A percentile compares a stretch with the other conserved stretches of the same genome.
phyloP scores from a whole-genome alignment of 2,797 vertebrate species.

The Protosalanx chinensis region DNA sequence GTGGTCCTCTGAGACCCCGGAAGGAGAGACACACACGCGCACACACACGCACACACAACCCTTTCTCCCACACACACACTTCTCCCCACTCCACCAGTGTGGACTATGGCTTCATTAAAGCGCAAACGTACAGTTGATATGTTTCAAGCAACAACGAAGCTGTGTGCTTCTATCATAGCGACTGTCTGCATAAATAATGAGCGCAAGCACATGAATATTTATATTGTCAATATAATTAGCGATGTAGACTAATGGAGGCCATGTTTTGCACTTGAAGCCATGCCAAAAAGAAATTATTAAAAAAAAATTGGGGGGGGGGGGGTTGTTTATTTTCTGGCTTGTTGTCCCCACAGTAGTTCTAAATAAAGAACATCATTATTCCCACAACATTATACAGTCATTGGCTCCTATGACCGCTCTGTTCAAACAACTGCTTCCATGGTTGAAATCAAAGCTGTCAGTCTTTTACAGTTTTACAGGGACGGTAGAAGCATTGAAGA shows the following conservation, averaged over 20 bases:
- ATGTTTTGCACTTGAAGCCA: conserved; percentile 76
- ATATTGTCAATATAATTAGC: conserved; percentile 81
- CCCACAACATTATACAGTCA: conserved; percentile 56
- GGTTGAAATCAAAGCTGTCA: conserved; percentile 51
- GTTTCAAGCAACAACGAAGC: conserved; percentile 71
- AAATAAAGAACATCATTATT: conserved; percentile 75
- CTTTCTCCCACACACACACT: conserved; percentile 1
- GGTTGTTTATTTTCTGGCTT: conserved; percentile 71
- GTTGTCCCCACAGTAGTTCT: conserved; percentile 67
- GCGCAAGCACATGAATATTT: conserved; percentile 76
- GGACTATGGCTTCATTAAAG: conserved; percentile 76
- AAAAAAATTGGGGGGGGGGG: too few relatives aligned
- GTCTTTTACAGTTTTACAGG: not conserved
- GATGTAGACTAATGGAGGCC: conserved; percentile 76
- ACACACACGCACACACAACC: conserved; percentile 35
- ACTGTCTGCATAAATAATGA: conserved; percentile 74
- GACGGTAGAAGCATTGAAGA: not conserved
- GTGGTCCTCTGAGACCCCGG: conserved; percentile 68
- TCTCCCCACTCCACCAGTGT: conserved; percentile 54
- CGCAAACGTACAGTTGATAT: conserved; percentile 69
- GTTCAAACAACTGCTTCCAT: conserved; percentile 30
- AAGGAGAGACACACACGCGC: conserved; percentile 30
- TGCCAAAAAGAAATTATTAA: too few relatives aligned
- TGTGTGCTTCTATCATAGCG: conserved; percentile 68
- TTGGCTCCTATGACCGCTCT: conserved; percentile 47